Evolutionary conservation across 2,797 vertebrate species (phyloP).

Genomic region (Numenius phaeopus): DNA sequence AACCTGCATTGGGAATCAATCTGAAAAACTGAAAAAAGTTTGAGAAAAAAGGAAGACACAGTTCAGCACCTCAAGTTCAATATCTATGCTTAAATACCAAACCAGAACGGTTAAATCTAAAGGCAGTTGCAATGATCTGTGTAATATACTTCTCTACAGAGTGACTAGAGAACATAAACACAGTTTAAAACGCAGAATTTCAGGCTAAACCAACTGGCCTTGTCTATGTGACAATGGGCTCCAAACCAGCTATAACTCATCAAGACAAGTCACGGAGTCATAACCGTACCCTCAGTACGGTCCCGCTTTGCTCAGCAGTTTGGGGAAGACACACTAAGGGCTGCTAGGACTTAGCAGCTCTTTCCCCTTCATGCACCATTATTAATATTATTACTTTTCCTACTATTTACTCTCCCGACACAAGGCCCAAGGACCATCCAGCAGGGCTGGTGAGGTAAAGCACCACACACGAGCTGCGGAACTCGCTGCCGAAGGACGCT

Average conservation of each 20-base stretch:
- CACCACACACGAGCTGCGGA: rapidly evolving
- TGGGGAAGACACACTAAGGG: too few species aligned
- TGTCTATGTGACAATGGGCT: rapidly evolving
- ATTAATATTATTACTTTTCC: too few species aligned
- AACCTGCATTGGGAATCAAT: background rate
- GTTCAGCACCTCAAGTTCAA: background rate
- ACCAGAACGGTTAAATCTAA: background rate
- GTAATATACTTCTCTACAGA: background rate
- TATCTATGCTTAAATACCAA: background rate
- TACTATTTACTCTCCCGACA: background rate
- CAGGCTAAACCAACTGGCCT: background rate
- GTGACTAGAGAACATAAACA: background rate
- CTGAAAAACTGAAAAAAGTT: background rate
- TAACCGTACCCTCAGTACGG: background rate
- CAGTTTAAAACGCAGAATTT: background rate
- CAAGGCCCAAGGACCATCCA: background rate
- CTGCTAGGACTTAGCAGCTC: background rate
- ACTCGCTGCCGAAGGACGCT: rapidly evolving
- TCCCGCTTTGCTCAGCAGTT: background rate
- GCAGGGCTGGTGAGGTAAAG: background rate
- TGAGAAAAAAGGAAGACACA: background rate
- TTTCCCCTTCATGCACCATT: too few species aligned
- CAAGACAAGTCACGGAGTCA: background rate
- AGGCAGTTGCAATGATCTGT: background rate
- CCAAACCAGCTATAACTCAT: background rate